Base-by-base conservation (phyloP, 2,888 invertebrate genomes). In the Eristalis arbustorum region DNA sequence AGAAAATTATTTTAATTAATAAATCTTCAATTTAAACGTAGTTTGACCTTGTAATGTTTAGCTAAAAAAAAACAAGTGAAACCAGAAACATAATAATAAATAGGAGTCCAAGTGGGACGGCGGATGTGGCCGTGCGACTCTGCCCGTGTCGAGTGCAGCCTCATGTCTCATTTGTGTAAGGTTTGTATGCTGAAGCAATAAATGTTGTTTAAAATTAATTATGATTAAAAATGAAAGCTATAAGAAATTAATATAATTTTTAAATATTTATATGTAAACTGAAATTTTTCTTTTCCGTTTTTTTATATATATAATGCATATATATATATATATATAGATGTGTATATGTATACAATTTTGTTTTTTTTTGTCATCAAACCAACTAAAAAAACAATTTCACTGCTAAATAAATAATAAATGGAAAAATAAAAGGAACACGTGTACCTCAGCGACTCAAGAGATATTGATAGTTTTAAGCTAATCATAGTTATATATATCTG, bases 361-460 rank as follows among this genome's bases (percentile, higher is more conserved):
- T 42, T 14, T 4, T n/a, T 42, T 42, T 42, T n/a, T 14, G n/a
- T n/a, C 5, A 18, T n/a, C 18, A 49, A 49, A 18, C 8, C 8
- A 18, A 49, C 8, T 8, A 49, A n/a, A n/a, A n/a, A n/a, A 49
- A 49, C 49, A 18, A 49, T 18, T 49, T 49, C 49, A 49, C 49
- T 49, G 49, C 18, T 49, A 49, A 66, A 42, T 68, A 62, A 62
- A 64, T 59, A 56, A 56, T 2, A 62, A 62, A 64, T 14, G 1
- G 18, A 49, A 74, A 74, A 83, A 89, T 80, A 81, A 80, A 84
- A 37, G 91, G 89, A 92, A 92, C 90, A 91, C 82, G 89, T 90
- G 92, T 92, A 92, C 92, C 91, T 92, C 91, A 90, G 89, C 89
- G 89, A 89, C 90, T 90, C 89, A 89, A 89, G 90, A 90, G 88